Evolutionary conservation across 2,113 vertebrate species (phyloP).

Genomic region (Lampris megalopsis): DNA sequence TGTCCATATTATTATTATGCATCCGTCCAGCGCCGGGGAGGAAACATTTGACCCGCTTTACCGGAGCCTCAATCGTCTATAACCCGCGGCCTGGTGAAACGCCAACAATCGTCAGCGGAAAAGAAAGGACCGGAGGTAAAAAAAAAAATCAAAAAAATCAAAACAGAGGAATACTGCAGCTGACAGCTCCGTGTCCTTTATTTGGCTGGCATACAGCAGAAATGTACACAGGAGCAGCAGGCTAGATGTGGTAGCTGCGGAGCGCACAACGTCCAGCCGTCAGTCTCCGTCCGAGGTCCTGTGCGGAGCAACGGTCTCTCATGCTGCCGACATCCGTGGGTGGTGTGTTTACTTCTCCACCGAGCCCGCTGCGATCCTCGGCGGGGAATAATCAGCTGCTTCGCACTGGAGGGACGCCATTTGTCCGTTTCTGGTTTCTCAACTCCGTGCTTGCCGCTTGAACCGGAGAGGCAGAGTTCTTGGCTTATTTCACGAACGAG

Average conservation of each 20-base stretch:
- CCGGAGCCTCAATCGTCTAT: constrained; percentile 17
- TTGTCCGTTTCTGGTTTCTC: constrained; percentile 66
- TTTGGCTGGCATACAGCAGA: constrained; percentile 24
- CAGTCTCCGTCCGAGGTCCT: constrained; percentile 1
- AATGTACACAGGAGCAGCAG: constrained; percentile 23
- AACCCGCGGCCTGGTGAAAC: constrained; percentile 37
- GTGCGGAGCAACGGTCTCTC: neutral
- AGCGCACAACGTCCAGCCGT: constrained; percentile 40
- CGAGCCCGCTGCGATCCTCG: constrained; percentile 51
- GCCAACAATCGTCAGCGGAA: constrained; percentile 13
- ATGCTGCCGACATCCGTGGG: constrained; percentile 32
- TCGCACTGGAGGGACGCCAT: constrained; percentile 80
- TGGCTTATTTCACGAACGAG: neutral
- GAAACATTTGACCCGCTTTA: constrained; percentile 60
- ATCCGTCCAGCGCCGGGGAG: constrained; percentile 47
- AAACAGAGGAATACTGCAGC: constrained; percentile 36
- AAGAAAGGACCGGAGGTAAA: neutral
- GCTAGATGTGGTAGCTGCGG: constrained; percentile 10
- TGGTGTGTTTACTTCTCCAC: constrained; percentile 65
- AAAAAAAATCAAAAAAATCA: constrained; percentile 9
- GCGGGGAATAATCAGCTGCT: constrained; percentile 75
- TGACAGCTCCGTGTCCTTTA: constrained; percentile 26
- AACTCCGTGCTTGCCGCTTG: constrained; percentile 44
- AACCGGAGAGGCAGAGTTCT: constrained; percentile 22
- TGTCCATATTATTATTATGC: constrained; percentile 11